Base-by-base conservation (phyloP, 2,888 invertebrate genomes). In the Athetis lepigone region DNA sequence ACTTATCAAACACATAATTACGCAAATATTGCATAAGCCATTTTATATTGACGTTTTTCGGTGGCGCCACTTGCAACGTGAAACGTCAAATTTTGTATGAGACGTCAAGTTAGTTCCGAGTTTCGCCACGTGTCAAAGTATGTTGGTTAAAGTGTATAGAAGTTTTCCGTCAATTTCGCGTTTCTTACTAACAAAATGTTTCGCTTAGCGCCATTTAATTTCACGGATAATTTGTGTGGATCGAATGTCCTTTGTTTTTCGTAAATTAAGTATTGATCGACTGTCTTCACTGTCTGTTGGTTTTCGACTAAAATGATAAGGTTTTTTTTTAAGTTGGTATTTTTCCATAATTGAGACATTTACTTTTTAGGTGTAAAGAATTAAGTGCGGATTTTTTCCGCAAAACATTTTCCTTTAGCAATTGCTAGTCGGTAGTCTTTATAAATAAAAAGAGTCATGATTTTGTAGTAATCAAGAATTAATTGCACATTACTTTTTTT, bases 141-240 rank as follows among this genome's bases (percentile, higher is more conserved):
- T 27, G 16, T 4, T 71, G 33, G 72, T 16, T 2, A 19, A 7
- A 19, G 49, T 45, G 0, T 36, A 40, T 36, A 50, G 27, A 59
- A 57, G 39, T 75, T 58, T 75, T 59, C 70, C 73, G 66, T 49
- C 59, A 62, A 63, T 66, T 63, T 60, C 19, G 61, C 59, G 56
- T 60, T 66, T 55, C 58, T 39, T 43, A 50, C 25, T 56, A 59
- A 70, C 60, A 66, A 67, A 82, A 71, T 74, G 72, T 80, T 82
- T 80, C 73, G 75, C 68, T 79, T 77, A 83, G 73, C 78, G 73
- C 82, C 71, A 76, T 86, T 87, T 84, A 85, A 89, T 90, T 90
- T 88, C 88, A 89, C 86, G 88, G 80, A 79, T 87, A 86, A 89
- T 88, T 89, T 87, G 82, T 80, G 76, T 81, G 84, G 70, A 80